Base-by-base conservation (phyloP, 2,113 vertebrate species). In the Ciconia boyciana region DNA sequence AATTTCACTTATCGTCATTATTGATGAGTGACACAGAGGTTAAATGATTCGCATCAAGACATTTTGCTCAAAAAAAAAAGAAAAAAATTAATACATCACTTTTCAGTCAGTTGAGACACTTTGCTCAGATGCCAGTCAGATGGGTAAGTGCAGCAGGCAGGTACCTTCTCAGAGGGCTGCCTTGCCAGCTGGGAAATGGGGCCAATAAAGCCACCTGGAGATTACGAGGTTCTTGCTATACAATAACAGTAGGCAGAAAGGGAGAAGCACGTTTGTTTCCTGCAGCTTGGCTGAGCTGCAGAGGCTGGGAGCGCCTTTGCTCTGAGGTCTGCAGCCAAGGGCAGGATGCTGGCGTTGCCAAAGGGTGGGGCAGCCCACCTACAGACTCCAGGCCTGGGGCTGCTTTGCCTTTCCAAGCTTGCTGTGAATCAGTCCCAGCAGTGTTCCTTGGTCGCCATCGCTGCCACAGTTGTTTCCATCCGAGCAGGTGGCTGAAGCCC, bases 11-110 rank as follows among this genome's bases (percentile, higher is more conserved):
- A 95, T 87, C 26, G 29, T 95, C 94, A 94, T 95, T 95, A 96
- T 89, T 92, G 96, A 96, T 92, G 91, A 92, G 93, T 95, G 97
- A 95, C 94, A 96, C 83, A 69, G 92, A 96, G 96, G 94, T 96
- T 95, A 95, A 96, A 91, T 0, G 83, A 91, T 93, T 95, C 0
- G 0, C 91, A 93, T 89, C 58, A 91, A 94, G 94, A 82, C 62
- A 66, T 94, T 94, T 85, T 87, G 31, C 58, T 87, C 2, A 46
- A 62, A 75, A 95, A 62, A 55, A 55, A 32, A 61, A 34, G 48
- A 58, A 55, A 65, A 34, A 52, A 58, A 55, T 54, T 29, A 89
- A 72, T 10, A 24, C 72, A 72, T 94, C 62, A 80, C 58, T 85
- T 89, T 91, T 90, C 61, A 88, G 62, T 93, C 87, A 87, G 11